Base-by-base conservation (phyloP, 2,888 invertebrate species). In the Masnerella sp. region DNA sequence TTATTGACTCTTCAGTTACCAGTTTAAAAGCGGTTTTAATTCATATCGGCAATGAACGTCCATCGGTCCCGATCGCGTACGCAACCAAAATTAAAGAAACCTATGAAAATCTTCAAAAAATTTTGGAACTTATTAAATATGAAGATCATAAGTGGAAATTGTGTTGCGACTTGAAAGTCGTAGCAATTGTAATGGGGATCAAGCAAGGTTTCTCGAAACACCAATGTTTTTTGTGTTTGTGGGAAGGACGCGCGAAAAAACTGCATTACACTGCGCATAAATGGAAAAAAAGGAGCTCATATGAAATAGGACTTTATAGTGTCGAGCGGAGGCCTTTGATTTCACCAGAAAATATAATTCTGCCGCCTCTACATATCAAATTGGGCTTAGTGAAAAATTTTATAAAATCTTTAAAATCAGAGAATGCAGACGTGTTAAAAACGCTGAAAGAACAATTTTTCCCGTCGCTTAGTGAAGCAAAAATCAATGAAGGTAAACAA, bases 141-240 rank as follows among this genome's bases (percentile, higher is more conserved):
- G 30, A 15, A 5, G 34, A 51, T 40, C 51, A 81, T 51, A 45
- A 76, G 11, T 81, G 78, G 80, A 59, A 72, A 49, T 68, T 83
- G 17, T 79, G 78, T 65, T 79, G 79, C 30, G 83, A 84, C 75
- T 81, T 84, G 20, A 84, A 85, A 70, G 79, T 84, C 75, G 69
- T 84, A 18, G 75, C 70, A 43, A 75, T 82, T 72, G 42, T 83
- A 38, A 68, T 76, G 54, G 79, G 78, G 32, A 22, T 54, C 0
- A 47, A 64, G 12, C 15, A 77, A 34, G 78, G 79, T 30, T 79
- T 70, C 74, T 79, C 75, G 36, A 81, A 82, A 61, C 75, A 79
- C 62, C 67, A 77, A 2, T 81, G 79, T 68, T 77, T 74, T 52
- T 56, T 81, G 38, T 82, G 79, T 62, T 67, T 79, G 47, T 82